phyloP scores from a whole-genome alignment of 2,888 invertebrate species.

The Conistra vaccinii region DNA sequence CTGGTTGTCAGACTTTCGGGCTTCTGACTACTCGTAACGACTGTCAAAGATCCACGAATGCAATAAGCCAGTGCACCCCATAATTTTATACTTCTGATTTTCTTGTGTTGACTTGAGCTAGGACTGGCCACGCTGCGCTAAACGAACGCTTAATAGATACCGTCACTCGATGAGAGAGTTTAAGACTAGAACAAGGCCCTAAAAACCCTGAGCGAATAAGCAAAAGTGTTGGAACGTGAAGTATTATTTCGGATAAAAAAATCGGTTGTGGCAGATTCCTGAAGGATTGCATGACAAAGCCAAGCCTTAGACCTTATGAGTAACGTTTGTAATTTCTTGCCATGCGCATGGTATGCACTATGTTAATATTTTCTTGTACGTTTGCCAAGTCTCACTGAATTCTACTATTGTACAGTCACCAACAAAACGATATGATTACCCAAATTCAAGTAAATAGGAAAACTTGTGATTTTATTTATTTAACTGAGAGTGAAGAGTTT shows the following conservation, averaged over 20 bases:
- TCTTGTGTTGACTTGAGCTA: background rate
- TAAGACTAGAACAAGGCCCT: background rate
- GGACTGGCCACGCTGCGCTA: background rate
- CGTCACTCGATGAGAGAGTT: background rate
- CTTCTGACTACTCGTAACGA: too few species aligned
- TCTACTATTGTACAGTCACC: conserved; percentile 58
- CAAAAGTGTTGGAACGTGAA: background rate
- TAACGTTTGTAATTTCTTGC: conserved; percentile 55
- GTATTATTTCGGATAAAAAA: background rate
- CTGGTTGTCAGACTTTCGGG: too few species aligned
- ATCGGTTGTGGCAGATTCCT: conserved; percentile 6
- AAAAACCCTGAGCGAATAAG: background rate
- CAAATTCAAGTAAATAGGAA: conserved; percentile 39
- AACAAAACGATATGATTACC: conserved; percentile 53
- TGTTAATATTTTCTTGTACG: conserved; percentile 72
- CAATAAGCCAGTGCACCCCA: background rate
- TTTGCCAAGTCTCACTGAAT: conserved; percentile 67
- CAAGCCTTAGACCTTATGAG: conserved; percentile 55
- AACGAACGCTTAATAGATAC: background rate
- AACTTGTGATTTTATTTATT: conserved; percentile 18
- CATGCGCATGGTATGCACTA: conserved; percentile 65
- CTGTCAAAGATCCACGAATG: too few species aligned
- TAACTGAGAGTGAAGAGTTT: background rate
- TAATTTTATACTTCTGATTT: background rate
- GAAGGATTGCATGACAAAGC: conserved; percentile 22